Evolutionary conservation across 2,797 vertebrate genomes (phyloP).

Genomic region (Enteromius anoplus): DNA sequence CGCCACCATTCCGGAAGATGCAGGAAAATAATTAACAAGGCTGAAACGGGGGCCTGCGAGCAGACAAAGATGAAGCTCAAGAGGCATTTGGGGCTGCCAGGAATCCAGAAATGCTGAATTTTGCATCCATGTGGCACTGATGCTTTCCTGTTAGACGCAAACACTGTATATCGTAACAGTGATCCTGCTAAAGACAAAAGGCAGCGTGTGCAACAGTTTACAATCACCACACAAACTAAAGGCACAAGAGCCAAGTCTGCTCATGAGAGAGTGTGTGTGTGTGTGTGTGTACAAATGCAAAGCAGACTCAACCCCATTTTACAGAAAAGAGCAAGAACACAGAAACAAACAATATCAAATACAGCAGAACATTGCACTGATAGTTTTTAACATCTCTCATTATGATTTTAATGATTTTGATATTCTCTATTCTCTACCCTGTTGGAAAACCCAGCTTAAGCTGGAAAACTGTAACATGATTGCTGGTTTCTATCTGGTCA

Average conservation of each 20-base stretch:
- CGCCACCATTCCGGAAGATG: conserved; percentile 61
- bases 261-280: not conserved
- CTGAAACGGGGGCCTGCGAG: conserved; percentile 52
- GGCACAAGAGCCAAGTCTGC: conserved; percentile 21
- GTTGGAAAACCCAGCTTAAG: conserved; percentile 21
- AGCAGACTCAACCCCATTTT: conserved; percentile 33
- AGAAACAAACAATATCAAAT: conserved; percentile 34
- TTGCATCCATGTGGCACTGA: conserved; percentile 34
- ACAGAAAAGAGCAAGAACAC: conserved; percentile 1
- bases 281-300: conserved; percentile 19
- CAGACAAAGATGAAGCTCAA: conserved; percentile 59
- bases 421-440: not conserved
- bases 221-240: conserved; percentile 32
- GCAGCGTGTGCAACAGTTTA: conserved; percentile 45
- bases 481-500: conserved; percentile 29
- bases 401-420: not conserved
- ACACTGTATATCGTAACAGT: conserved; percentile 34
- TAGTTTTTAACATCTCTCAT: not conserved
- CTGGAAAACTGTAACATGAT: not conserved
- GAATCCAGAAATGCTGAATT: conserved; percentile 32
- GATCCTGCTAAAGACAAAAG: conserved; percentile 33
- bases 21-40: conserved; percentile 59
- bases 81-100: conserved; percentile 43
- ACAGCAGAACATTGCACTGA: conserved; percentile 34
- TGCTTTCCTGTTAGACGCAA: conserved; percentile 25